Base-by-base conservation (phyloP, 2,888 invertebrate species). In the Polyommatus icarus region DNA sequence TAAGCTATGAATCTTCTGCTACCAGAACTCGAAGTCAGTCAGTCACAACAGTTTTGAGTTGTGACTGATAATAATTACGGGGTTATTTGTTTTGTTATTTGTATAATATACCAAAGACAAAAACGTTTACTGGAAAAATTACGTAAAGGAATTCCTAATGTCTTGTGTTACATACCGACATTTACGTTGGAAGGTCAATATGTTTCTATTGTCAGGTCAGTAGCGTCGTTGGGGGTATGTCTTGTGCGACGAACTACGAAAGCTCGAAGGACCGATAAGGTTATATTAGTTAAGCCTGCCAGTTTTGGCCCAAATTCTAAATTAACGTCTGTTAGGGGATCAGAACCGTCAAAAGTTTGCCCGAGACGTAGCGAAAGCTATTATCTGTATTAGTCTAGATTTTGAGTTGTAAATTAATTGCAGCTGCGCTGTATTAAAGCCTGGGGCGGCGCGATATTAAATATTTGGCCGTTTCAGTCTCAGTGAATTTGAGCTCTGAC, bases 301-400 rank as follows among this genome's bases (percentile, higher is more conserved):
- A 67, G 67, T 67, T 32, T 67, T 32, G 67, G 29, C 15, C 67
- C 2, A 67, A 67, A 67, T 67, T 67, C 67, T 32, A 67, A 67
- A 67, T 67, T 67, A 67, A 67, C 67, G 67, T 67, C 67, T 67
- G 29, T 67, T 67, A 67, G 12, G 67, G 67, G 67, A 67, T 67
- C 61, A 61, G 24, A 61, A 61, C 7, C 67, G 29, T 67, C 29
- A 67, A 29, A 61, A 67, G 29, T 15, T 67, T 29, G 67, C 29
- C 67, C 67, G 29, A 67, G 15, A 29, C 29, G 24, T 67, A 67
- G 29, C 15, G 15, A 67, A 67, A 32, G 29, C 29, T 67, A 67
- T 18, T 32, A 67, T 67, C 15, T 67, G 15, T 32, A 67, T 67
- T 67, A 67, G 32, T 67, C 67, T 29, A 67, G 67, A 67, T 18